These are phyloP conservation scores for Pelagia noctiluca DNA, from an alignment of 30 jellyfish, hydroid and myxozoan genomes.

Conservation along the genomic window DNA sequence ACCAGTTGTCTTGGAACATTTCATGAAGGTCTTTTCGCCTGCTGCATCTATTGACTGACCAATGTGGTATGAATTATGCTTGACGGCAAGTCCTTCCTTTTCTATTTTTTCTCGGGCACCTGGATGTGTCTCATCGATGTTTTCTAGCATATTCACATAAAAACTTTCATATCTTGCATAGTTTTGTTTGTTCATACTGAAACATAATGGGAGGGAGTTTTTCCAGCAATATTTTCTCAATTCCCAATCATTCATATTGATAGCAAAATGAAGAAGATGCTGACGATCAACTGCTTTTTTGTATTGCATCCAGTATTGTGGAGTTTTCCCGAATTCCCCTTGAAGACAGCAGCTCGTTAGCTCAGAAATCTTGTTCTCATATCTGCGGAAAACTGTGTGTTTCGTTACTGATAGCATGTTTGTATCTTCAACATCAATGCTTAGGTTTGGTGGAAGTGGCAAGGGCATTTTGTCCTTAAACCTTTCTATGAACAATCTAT, in stretches of 20 bases:
- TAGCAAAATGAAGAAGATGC: constrained; percentile 47
- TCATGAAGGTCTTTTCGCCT: constrained; percentile 51
- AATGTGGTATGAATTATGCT: constrained; percentile 23
- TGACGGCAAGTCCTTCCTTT: constrained; percentile 53
- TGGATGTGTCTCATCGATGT: constrained; percentile 49
- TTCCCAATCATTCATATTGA: constrained; percentile 25
- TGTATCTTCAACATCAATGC: constrained; percentile 34
- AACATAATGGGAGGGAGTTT: constrained; percentile 49
- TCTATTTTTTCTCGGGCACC: constrained; percentile 61
- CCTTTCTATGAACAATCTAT: constrained; percentile 33
- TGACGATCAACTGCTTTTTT: constrained; percentile 58
- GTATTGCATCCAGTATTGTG: constrained; percentile 50
- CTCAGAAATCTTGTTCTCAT: constrained; percentile 12
- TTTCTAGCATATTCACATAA: constrained; percentile 45
- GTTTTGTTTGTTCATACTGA: constrained; percentile 52
- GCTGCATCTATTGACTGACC: constrained; percentile 51
- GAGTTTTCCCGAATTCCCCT: constrained; percentile 51
- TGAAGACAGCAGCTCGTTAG: constrained; percentile 43
- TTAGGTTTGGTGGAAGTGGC: constrained; percentile 33
- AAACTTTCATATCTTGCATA: constrained; percentile 44
- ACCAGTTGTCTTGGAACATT: constrained; percentile 54
- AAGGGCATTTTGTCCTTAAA: constrained; percentile 23
- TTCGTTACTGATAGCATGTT: constrained; percentile 20
- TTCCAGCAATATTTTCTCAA: constrained; percentile 31
- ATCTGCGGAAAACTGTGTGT: constrained; percentile 17